Evolutionary conservation across 1,140 invertebrate genomes (phyloP).

Genomic region (Lethrus apterus): DNA sequence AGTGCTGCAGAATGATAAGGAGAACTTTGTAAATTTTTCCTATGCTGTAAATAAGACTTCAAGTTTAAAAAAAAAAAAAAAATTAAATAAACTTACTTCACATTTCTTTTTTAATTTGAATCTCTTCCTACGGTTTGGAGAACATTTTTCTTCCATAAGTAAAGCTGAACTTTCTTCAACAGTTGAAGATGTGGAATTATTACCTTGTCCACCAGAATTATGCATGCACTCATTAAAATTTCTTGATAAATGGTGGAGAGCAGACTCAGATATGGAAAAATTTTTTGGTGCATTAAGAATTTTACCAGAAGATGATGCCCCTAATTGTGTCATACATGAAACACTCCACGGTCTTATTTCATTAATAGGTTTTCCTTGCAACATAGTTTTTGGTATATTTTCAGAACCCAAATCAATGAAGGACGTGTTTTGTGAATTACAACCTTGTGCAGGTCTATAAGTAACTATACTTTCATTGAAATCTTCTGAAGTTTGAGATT

Average conservation of each 20-base stretch:
- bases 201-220: constrained; percentile 41
- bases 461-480: constrained; percentile 58
- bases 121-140: constrained; percentile 56
- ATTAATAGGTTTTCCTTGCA: constrained; percentile 45
- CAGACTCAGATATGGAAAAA: constrained; percentile 80
- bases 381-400: constrained; percentile 40
- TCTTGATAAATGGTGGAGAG: constrained; percentile 59
- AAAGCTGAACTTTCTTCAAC: constrained; percentile 52
- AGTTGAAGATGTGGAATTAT: constrained; percentile 55
- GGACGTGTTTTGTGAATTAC: constrained; percentile 50
- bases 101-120: constrained; percentile 57
- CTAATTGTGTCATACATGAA: constrained; percentile 67
- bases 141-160: constrained; percentile 45
- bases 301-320: background rate
- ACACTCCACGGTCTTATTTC: constrained; percentile 74
- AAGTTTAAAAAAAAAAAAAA: too few relatives aligned
- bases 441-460: constrained; percentile 44
- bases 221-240: constrained; percentile 38
- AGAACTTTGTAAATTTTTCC: background rate
- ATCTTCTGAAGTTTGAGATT: constrained; percentile 69
- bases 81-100: constrained; percentile 39
- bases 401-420: constrained; percentile 31
- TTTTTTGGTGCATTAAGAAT: constrained; percentile 26
- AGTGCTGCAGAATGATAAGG: constrained; percentile 29
- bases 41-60: constrained; percentile 1